These are phyloP conservation scores for Nephila pilipes DNA, from an alignment of 1,140 invertebrate genomes.

Conservation along the genomic window DNA sequence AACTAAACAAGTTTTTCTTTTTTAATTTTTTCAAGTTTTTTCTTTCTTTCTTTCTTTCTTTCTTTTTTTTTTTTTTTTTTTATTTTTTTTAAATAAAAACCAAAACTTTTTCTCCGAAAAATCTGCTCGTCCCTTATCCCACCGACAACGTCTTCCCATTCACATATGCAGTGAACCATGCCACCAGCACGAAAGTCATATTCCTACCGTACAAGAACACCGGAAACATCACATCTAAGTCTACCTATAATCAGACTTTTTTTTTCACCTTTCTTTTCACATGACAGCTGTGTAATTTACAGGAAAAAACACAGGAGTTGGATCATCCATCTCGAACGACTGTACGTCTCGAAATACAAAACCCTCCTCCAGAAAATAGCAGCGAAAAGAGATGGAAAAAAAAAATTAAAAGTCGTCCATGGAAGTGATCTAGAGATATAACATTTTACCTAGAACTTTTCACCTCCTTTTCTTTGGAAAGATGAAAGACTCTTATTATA, in stretches of 20 bases:
- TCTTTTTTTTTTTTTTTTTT: too few relatives aligned
- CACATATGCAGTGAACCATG: conserved; percentile 45
- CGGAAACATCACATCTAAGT: conserved; percentile 40
- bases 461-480: not conserved
- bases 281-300: conserved; percentile 57
- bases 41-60: not conserved
- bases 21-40: too few relatives aligned
- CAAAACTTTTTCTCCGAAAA: not conserved
- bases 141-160: not conserved
- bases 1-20: not conserved
- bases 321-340: conserved; percentile 48
- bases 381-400: not conserved
- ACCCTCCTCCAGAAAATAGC: conserved; percentile 27
- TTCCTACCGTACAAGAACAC: conserved; percentile 16
- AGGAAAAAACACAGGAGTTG: not conserved
- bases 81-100: not conserved
- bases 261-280: conserved; percentile 30
- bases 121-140: not conserved
- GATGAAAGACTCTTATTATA: not conserved
- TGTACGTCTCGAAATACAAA: not conserved
- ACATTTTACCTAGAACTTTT: not conserved
- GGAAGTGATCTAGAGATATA: not conserved
- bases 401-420: too few relatives aligned
- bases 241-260: conserved; percentile 65
- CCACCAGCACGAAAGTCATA: not conserved